A percentile compares a stretch with the other conserved stretches of the same genome.
These are phyloP conservation scores for Oppia nitens DNA, from an alignment of 1,140 invertebrate genomes.

Conservation along the genomic window DNA sequence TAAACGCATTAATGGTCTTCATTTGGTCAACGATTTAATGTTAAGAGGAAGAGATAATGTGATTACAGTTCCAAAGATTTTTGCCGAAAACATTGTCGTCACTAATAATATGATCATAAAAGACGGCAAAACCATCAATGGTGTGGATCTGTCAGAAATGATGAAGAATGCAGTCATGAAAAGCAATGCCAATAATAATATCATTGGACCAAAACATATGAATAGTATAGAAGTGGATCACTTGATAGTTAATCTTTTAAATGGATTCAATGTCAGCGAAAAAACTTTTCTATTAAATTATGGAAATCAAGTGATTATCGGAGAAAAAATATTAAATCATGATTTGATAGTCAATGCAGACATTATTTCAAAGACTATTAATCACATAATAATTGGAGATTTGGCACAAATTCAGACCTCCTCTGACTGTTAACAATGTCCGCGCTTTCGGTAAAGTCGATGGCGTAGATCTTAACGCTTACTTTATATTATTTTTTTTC, in stretches of 20 bases:
- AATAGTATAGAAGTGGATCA: neutral
- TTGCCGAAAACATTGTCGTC: constrained; percentile 8
- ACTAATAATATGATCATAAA: neutral
- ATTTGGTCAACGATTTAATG: neutral
- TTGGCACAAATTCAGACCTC: neutral
- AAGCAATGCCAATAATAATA: neutral
- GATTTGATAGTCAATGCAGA: constrained; percentile 5
- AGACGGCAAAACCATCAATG: constrained; percentile 10
- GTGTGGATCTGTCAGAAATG: constrained; percentile 16
- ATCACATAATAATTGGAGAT: neutral
- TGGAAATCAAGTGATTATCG: constrained; percentile 13
- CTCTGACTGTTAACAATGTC: neutral
- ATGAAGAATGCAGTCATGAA: constrained; percentile 6
- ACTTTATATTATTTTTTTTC: too few relatives aligned
- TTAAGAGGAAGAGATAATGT: neutral
- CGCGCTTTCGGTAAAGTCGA: neutral
- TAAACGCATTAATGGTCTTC: neutral
- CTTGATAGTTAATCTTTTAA: constrained; percentile 6
- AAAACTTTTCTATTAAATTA: constrained; percentile 13
- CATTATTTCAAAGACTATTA: neutral
- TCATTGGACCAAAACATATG: neutral
- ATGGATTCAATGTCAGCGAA: constrained; percentile 12
- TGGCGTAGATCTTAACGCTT: neutral
- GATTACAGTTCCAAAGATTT: neutral
- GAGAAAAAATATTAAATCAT: constrained; percentile 9